Base-by-base conservation (phyloP, 2,888 invertebrate genomes). In the Sepioteuthis lessoniana region DNA sequence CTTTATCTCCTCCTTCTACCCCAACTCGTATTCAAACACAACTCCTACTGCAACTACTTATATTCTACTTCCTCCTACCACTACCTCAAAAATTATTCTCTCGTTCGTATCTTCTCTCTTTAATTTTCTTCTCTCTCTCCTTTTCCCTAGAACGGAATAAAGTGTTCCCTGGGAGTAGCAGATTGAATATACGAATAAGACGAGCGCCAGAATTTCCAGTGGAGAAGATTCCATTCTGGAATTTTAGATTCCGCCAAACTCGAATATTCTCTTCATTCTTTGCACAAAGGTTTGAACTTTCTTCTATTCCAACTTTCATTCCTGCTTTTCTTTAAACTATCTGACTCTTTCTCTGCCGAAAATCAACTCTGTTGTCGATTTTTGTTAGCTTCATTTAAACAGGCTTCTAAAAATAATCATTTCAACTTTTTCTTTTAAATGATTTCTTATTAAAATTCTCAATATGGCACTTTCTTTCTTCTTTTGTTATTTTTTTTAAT, bases 191-290 rank as follows among this genome's bases (percentile, higher is more conserved):
- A 92, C 38, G 91, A 91, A 92, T 42, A 42, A 92, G 47, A 42
- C 42, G 31, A 92, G 28, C 38, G 46, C 91, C 92, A 92, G 42
- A 92, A 42, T 46, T 92, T 92, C 92, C 92, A 47, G 46, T 46
- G 46, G 46, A 42, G 46, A 42, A 47, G 46, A 92, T 92, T 92
- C 92, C 92, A 47, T 92, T 92, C 92, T 92, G 92, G 92, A 92
- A 92, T 92, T 92, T 92, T 46, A 47, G 92, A 92, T 92, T 92
- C 92, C 46, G 47, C 46, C 92, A 92, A 92, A 92, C 92, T 47
- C 46, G 47, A 42, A 92, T 92, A 92, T 47, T 47, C n/a, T 92
- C 28, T 13, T 92, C 42, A 92, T 92, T 92, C 92, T 91, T 28
- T 28, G 37, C 42, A 91, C 42, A 91, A 91, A 92, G 92, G 92